A percentile compares a stretch with the other conserved stretches of the same genome.
phyloP scores from a whole-genome alignment of 2,113 vertebrate species.

The Tonatia bakeri region DNA sequence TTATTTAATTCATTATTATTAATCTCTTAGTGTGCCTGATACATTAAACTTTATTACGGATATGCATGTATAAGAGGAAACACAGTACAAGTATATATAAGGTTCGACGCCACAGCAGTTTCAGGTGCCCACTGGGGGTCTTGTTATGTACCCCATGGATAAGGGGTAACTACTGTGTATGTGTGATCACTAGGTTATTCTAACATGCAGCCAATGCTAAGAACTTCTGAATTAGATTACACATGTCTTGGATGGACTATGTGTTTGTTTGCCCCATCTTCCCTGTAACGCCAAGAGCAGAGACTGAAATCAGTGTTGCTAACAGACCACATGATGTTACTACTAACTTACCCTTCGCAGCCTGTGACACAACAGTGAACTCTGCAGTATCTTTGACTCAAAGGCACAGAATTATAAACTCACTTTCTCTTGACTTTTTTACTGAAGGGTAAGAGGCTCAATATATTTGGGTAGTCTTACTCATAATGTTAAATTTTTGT shows the following conservation, averaged over 20 bases:
- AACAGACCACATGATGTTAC: neutral
- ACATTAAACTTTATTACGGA: neutral
- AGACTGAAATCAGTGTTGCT: neutral
- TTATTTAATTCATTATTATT: neutral
- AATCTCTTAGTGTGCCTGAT: neutral
- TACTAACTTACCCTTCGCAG: neutral
- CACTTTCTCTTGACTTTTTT: neutral
- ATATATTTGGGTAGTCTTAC: neutral
- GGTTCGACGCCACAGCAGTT: neutral
- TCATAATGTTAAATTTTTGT: neutral
- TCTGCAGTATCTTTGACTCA: neutral
- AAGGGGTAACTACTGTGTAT: neutral
- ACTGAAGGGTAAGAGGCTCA: neutral
- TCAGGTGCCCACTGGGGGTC: neutral
- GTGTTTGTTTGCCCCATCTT: neutral
- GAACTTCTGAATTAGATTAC: neutral
- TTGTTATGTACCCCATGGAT: accelerated
- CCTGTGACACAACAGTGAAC: neutral
- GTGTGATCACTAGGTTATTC: neutral
- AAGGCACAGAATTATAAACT: neutral
- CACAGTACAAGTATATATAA: neutral
- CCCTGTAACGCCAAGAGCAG: neutral
- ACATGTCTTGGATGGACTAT: neutral
- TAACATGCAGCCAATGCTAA: neutral
- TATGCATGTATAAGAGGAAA: neutral